These are phyloP conservation scores for Pangasius djambal DNA, from an alignment of 2,797 vertebrate genomes.

Conservation along the genomic window DNA sequence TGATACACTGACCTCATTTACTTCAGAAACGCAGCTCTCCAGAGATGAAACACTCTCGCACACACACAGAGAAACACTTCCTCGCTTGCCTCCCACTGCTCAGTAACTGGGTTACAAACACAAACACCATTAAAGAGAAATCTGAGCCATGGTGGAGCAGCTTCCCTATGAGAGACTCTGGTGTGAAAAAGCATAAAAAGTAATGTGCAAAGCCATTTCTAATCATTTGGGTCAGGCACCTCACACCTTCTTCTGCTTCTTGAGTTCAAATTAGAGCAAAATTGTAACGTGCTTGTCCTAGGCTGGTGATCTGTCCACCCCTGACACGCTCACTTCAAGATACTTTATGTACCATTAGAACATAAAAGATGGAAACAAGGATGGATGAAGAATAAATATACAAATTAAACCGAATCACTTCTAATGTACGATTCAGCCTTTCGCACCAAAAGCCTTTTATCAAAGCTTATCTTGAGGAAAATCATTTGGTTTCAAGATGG, in stretches of 20 bases:
- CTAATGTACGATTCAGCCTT: not conserved
- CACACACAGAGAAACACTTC: slow-evolving; percentile 14
- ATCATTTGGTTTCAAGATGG: not conserved
- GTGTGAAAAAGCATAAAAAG: not conserved
- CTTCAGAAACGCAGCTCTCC: slow-evolving; percentile 22
- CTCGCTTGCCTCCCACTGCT: not conserved
- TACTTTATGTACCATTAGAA: not conserved
- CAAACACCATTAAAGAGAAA: slow-evolving; percentile 28
- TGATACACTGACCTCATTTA: slow-evolving; percentile 50
- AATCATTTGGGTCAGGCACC: not conserved
- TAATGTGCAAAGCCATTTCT: not conserved
- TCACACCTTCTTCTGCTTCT: not conserved
- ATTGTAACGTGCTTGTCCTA: not conserved
- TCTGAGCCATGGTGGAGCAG: not conserved
- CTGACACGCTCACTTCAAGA: not conserved
- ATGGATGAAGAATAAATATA: not conserved
- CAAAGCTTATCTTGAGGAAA: not conserved
- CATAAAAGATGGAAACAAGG: not conserved
- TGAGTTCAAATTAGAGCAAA: not conserved
- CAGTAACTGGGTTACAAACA: slow-evolving; percentile 53
- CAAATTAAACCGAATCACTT: not conserved
- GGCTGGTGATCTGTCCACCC: not conserved
- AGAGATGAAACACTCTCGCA: not conserved
- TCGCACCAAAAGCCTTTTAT: no score
- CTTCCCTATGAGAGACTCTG: not conserved